Percentiles rank a stretch among this genome's conserved stretches.
These are phyloP conservation scores for Bubo scandiacus DNA, from an alignment of 2,113 vertebrate species.

Conservation along the genomic window DNA sequence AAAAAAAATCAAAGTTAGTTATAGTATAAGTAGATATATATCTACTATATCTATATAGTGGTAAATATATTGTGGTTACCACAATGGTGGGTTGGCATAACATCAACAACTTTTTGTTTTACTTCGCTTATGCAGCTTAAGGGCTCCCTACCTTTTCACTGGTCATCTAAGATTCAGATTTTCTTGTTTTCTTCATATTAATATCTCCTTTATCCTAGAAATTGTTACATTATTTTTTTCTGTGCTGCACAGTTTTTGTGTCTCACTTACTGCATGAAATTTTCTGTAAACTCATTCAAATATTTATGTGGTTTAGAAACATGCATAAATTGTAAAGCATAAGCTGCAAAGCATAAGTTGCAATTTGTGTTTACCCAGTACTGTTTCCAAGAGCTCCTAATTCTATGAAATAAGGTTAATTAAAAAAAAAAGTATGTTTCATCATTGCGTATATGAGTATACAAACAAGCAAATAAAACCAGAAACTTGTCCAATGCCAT, in stretches of 20 bases:
- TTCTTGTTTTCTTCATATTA: background rate
- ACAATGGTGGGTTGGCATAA: background rate
- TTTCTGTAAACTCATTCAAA: background rate
- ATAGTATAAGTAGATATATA: background rate
- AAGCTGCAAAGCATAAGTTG: background rate
- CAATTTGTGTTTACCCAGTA: background rate
- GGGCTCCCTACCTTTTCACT: background rate
- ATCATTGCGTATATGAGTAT: background rate
- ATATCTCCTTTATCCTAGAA: background rate
- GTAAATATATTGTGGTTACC: background rate
- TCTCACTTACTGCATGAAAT: background rate
- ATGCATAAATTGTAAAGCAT: background rate
- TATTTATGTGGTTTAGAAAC: background rate
- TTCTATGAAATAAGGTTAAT: background rate
- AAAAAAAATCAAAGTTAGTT: background rate
- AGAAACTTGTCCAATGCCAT: background rate
- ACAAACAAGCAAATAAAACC: background rate
- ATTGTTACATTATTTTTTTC: background rate
- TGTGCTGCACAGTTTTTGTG: background rate
- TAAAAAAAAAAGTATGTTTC: background rate
- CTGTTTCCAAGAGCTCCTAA: background rate
- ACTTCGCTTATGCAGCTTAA: background rate
- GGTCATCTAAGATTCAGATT: background rate
- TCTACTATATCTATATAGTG: background rate
- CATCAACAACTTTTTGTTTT: background rate